A percentile compares a stretch with the other conserved stretches of the same genome.
Evolutionary conservation across 2,888 invertebrate species (phyloP).

Genomic region (Rhagonycha lutea): DNA sequence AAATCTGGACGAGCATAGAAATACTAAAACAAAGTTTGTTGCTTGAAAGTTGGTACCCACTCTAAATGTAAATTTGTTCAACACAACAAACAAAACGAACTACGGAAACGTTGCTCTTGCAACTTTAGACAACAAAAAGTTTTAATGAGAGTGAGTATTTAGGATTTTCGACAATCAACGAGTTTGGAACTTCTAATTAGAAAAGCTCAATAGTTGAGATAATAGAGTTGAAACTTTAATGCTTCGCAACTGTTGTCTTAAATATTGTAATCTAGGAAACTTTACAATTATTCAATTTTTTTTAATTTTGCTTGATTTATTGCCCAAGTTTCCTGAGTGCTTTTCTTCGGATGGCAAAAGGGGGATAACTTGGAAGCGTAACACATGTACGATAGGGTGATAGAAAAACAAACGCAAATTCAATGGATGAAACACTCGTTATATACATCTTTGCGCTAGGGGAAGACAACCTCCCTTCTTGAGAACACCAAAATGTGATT

Average conservation of each 20-base stretch:
- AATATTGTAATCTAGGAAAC: not conserved
- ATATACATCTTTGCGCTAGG: slow-evolving; percentile 34
- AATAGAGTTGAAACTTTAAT: slow-evolving; percentile 6
- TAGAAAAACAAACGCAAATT: slow-evolving; percentile 38
- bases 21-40: slow-evolving; percentile 42
- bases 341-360: slow-evolving; percentile 41
- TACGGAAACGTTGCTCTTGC: slow-evolving; percentile 37
- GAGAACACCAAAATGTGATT: slow-evolving; percentile 2
- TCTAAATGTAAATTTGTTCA: slow-evolving; percentile 53
- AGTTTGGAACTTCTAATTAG: slow-evolving; percentile 21
- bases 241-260: not conserved
- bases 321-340: slow-evolving; percentile 40
- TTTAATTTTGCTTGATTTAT: slow-evolving; percentile 27
- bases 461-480: slow-evolving; percentile 6
- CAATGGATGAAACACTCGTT: slow-evolving; percentile 36
- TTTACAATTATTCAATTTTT: not conserved
- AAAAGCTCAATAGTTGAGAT: slow-evolving; percentile 2
- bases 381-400: slow-evolving; percentile 44
- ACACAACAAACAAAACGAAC: slow-evolving; percentile 46
- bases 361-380: slow-evolving; percentile 34
- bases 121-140: slow-evolving; percentile 37
- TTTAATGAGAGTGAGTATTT: slow-evolving; percentile 33
- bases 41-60: slow-evolving; percentile 52
- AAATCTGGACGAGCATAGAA: slow-evolving; percentile 18
- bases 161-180: slow-evolving; percentile 33